Percentiles rank a stretch among this genome's conserved stretches.
These are phyloP conservation scores for Bolborhynchus lineola DNA, from an alignment of 2,113 vertebrate genomes.

Conservation along the genomic window DNA sequence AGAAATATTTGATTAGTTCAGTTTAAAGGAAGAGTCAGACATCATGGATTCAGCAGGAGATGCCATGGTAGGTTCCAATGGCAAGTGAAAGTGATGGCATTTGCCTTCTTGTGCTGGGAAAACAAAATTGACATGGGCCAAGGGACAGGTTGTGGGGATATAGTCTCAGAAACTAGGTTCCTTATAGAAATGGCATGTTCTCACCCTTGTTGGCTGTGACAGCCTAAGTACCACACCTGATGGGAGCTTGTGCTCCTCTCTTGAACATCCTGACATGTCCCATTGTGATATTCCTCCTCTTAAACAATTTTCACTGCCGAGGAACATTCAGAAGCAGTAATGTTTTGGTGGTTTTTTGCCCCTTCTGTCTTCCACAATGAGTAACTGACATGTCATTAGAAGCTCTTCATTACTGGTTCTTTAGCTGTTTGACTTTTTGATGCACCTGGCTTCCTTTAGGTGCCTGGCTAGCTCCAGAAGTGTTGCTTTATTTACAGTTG, in stretches of 20 bases:
- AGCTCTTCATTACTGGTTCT: not conserved
- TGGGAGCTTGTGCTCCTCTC: not conserved
- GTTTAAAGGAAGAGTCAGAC: not conserved
- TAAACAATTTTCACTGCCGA: not conserved
- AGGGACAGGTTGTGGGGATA: not conserved
- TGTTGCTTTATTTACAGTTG: not conserved
- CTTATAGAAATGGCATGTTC: not conserved
- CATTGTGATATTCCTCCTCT: not conserved
- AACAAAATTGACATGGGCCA: fast-evolving
- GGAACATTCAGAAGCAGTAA: not conserved
- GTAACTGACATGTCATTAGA: not conserved
- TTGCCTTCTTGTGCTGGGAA: not conserved
- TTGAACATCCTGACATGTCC: not conserved
- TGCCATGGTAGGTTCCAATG: not conserved
- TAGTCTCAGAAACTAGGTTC: not conserved
- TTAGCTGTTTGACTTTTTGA: not conserved
- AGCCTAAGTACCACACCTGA: not conserved
- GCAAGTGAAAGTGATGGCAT: not conserved
- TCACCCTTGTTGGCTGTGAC: not conserved
- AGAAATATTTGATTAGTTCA: not conserved
- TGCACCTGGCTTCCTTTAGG: not conserved
- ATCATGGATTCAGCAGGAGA: not conserved
- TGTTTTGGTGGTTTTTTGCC: not conserved
- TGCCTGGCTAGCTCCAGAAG: not conserved
- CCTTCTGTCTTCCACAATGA: not conserved